phyloP scores from a whole-genome alignment of 1,140 invertebrate genomes.

The Sipha flava region DNA sequence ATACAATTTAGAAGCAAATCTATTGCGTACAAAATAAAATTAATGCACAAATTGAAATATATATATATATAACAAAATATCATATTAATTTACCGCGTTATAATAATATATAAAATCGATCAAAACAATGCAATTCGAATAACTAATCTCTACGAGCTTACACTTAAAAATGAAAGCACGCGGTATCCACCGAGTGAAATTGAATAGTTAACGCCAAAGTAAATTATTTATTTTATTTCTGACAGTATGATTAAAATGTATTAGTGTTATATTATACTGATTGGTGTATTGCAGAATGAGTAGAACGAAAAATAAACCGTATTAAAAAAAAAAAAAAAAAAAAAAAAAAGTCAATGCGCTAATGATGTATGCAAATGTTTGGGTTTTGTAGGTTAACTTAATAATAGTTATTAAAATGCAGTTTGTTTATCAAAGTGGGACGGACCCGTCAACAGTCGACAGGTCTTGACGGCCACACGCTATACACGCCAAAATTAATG shows the following conservation, averaged over 20 bases:
- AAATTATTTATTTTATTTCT: background rate
- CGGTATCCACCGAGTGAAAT: no score
- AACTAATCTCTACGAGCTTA: no score
- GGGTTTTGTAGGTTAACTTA: slow-evolving; percentile 3
- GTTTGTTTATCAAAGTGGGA: slow-evolving; percentile 15
- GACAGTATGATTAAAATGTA: background rate
- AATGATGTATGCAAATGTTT: slow-evolving; percentile 28
- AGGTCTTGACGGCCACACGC: slow-evolving; percentile 26
- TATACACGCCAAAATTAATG: slow-evolving; percentile 26
- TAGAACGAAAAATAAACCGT: background rate
- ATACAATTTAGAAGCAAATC: no score
- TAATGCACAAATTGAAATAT: no score
- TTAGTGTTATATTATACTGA: background rate
- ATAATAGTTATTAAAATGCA: slow-evolving; percentile 33
- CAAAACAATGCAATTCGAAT: no score
- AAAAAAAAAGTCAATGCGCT: background rate
- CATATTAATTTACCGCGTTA: no score
- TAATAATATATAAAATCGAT: no score
- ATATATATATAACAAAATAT: no score
- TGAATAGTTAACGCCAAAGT: background rate
- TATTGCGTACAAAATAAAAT: no score
- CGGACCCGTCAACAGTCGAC: slow-evolving; percentile 17
- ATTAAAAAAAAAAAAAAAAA: background rate
- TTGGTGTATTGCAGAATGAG: background rate
- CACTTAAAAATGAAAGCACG: background rate